Conservation (phyloP, 1,140 invertebrate genomes). For the Drosophila nigrodunni region DNA sequence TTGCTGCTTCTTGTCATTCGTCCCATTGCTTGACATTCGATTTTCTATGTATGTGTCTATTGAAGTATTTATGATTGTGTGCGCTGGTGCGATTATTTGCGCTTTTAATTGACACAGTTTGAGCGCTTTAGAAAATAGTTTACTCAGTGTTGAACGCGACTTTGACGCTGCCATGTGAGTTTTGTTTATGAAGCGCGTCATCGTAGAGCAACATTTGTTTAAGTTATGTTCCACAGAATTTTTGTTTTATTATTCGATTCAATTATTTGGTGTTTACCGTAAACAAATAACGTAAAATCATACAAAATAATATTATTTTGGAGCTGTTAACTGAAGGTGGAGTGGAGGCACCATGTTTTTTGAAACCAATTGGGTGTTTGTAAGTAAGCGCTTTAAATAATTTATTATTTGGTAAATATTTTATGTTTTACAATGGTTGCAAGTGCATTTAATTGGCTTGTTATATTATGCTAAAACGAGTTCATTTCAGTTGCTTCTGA, state of each 20-base stretch:
- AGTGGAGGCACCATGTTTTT: constrained; percentile 62
- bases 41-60: constrained; percentile 15
- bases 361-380: constrained; percentile 80
- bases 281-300: background rate
- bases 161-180: constrained; percentile 67
- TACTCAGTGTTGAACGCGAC: constrained; percentile 67
- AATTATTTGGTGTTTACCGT: constrained; percentile 13
- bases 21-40: constrained; percentile 42
- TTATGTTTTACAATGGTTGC: background rate
- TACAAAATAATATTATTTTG: background rate
- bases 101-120: constrained; percentile 70
- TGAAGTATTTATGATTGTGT: constrained; percentile 22
- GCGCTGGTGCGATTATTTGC: constrained; percentile 49
- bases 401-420: constrained; percentile 46
- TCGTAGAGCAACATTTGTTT: constrained; percentile 5
- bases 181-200: constrained; percentile 20
- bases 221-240: constrained; percentile 8
- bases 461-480: background rate
- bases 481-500: constrained; percentile 14
- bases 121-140: constrained; percentile 53
- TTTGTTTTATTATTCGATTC: constrained; percentile 19
- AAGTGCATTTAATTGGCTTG: constrained; percentile 31
- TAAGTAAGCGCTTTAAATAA: constrained; percentile 57
- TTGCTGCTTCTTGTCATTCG: constrained; percentile 37
- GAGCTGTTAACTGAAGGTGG: constrained; percentile 3